These are phyloP conservation scores for Corella eumyota DNA, from an alignment of 23 tunicate species.

Conservation along the genomic window DNA sequence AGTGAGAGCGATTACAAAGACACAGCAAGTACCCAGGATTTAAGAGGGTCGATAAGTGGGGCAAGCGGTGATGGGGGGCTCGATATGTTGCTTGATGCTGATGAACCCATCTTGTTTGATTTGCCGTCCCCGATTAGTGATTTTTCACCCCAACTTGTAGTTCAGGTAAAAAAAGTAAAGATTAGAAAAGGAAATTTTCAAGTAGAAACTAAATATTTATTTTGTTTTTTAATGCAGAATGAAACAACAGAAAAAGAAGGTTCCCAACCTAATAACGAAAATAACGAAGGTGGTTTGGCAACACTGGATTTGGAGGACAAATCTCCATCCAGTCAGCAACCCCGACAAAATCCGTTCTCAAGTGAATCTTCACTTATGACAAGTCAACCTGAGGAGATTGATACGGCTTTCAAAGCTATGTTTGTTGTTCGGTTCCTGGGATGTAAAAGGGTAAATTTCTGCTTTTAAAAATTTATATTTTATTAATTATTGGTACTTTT, in stretches of 20 bases:
- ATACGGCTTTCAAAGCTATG: slow-evolving; percentile 39
- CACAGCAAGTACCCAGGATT: not conserved
- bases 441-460: slow-evolving; percentile 48
- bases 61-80: slow-evolving; percentile 2
- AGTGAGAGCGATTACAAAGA: slow-evolving; percentile 1
- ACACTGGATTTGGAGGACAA: not conserved
- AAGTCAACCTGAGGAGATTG: too few species aligned
- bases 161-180: too few species aligned
- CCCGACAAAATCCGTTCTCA: slow-evolving; percentile 22
- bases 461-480: not conserved
- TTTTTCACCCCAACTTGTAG: too few species aligned
- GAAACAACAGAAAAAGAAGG: too few species aligned
- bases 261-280: too few species aligned
- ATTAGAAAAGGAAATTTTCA: too few species aligned
- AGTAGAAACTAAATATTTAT: too few species aligned
- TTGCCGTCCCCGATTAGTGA: slow-evolving; percentile 46
- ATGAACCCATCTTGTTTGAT: slow-evolving; percentile 56
- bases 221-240: too few species aligned
- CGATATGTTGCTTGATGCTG: slow-evolving; percentile 11
- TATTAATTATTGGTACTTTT: too few species aligned
- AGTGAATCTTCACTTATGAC: too few species aligned
- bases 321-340: not conserved
- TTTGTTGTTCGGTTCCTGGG: slow-evolving; percentile 66
- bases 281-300: too few species aligned
- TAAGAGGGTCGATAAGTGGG: slow-evolving; percentile 1